phyloP scores from a whole-genome alignment of 1,140 invertebrate species.

The Geopemphigus sp. region DNA sequence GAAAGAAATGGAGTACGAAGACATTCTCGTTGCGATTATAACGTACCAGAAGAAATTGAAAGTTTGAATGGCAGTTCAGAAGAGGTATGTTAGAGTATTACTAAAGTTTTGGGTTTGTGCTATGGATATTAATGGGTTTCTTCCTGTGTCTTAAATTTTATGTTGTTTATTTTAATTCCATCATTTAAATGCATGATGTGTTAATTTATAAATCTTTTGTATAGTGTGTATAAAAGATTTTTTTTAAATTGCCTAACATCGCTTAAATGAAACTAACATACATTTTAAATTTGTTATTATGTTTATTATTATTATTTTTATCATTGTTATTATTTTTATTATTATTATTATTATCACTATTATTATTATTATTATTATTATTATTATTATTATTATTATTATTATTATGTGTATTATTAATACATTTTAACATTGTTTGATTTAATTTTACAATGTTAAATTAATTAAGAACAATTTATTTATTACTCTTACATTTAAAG shows the following conservation, averaged over 20 bases:
- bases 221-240: background rate
- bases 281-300: background rate
- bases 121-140: constrained; percentile 17
- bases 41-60: constrained; percentile 37
- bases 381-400: background rate
- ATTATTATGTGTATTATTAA: background rate
- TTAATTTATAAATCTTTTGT: constrained; percentile 8
- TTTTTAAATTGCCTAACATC: constrained; percentile 12
- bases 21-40: constrained; percentile 26
- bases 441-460: background rate
- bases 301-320: background rate
- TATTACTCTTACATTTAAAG: background rate
- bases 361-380: constrained; percentile 2
- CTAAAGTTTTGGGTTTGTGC: constrained; percentile 37
- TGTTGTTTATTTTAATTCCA: background rate
- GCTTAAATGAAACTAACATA: background rate
- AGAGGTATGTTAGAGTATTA: constrained; percentile 37
- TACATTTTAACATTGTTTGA: constrained; percentile 7
- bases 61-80: constrained; percentile 38
- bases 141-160: background rate
- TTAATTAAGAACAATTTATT: background rate
- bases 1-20: constrained; percentile 41
- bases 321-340: background rate
- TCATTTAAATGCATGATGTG: constrained; percentile 22
- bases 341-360: background rate